Evolutionary conservation across 1,140 invertebrate species (phyloP), one percentile per base, ranked within the genome.

Genomic region (Palaemon carinicauda): DNA sequence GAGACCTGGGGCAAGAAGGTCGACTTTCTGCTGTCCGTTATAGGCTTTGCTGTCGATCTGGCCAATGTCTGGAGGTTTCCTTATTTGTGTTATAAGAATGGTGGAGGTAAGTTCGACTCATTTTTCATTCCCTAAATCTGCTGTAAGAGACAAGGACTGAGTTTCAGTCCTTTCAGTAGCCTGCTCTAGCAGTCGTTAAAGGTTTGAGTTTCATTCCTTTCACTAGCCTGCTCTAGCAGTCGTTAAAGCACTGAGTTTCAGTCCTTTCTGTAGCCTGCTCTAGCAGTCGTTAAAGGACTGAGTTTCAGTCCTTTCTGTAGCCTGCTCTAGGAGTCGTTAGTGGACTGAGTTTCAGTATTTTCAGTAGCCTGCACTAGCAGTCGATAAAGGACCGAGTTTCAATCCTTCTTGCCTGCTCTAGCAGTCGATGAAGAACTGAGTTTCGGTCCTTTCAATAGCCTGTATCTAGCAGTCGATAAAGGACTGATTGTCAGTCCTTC

Each of bases 1-100:
- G 96, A 97, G 91, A 97, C 95, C 0, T 97, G 96, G 96, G 95
- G 94, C 14, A 96, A 96, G 31, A 97, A 97, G 89, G 95, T 96
- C 5, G 97, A 98, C 91, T 98, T 98, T 91, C 93, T 98, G 15
- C 93, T 98, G 4, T 97, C 97, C 24, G 96, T 98, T 82, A 97
- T 98, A 89, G 96, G 96, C 3, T 97, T 97, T 89, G 96, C 96
- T 0, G 96, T 98, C 1, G 96, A 97, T 92, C 92, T 98, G 86
- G 96, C 96, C 14, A 98, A 98, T 90, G 96, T 98, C 1, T 98
- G 96, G 96, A 93, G 97, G 79, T 93, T 94, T 90, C 93, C 93
- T 12, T 94, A 94, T 89, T 89, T 93, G 17, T 93, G 93, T 89
- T 93, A 93, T 89, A 92, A 92, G 84, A 94, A 94, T 90, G 93